Percentiles rank a stretch among this genome's conserved stretches.
Evolutionary conservation across 2,797 vertebrate species (phyloP).

Genomic region (Numenius phaeopus): DNA sequence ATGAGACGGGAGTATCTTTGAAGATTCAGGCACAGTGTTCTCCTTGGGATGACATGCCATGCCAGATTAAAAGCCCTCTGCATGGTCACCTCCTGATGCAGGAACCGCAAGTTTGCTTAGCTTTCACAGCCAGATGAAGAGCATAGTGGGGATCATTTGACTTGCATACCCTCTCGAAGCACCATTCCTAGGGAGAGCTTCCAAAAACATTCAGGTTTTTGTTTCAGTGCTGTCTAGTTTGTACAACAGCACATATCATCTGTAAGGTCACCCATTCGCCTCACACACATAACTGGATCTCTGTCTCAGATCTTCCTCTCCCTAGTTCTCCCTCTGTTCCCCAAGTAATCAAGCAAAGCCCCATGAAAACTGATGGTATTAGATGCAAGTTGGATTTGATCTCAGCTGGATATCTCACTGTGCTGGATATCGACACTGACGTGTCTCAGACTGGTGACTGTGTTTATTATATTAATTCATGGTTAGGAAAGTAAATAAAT

Average conservation of each 20-base stretch:
- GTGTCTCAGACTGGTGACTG: neutral
- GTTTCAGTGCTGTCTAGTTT: neutral
- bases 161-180: neutral
- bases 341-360: neutral
- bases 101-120: neutral
- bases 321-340: neutral
- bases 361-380: neutral
- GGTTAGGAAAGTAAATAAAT: neutral
- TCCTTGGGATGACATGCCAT: neutral
- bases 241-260: neutral
- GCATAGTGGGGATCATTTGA: neutral
- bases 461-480: neutral
- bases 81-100: neutral
- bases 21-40: neutral
- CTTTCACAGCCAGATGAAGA: neutral
- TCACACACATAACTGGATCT: rapidly evolving
- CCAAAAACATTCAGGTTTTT: neutral
- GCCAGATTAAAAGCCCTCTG: neutral
- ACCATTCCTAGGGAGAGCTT: neutral
- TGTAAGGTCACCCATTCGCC: neutral
- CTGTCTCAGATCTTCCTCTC: neutral
- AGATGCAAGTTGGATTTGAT: neutral
- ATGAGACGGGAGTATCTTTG: slow-evolving; percentile 9
- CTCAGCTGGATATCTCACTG: neutral
- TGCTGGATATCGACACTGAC: neutral